Percentiles rank a stretch among this genome's conserved stretches.
Conservation (phyloP, 2,888 invertebrate species). For the Melieria crassipennis region DNA sequence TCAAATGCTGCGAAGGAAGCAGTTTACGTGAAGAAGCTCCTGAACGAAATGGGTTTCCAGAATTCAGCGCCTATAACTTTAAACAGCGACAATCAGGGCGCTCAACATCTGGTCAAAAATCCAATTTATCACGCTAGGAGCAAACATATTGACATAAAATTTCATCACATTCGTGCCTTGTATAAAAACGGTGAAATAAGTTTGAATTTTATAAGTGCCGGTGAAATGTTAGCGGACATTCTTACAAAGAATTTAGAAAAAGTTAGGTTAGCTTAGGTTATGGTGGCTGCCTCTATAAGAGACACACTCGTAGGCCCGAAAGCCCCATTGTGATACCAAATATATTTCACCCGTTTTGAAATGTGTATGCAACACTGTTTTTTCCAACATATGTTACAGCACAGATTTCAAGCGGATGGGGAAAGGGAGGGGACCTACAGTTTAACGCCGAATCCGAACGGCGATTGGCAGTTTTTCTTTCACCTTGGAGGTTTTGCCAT, state of each 20-base stretch:
- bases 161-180: slow-evolving; percentile 27
- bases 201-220: slow-evolving; percentile 21
- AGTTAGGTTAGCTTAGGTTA: too few relatives aligned
- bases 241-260: slow-evolving; percentile 26
- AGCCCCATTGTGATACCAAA: too few relatives aligned
- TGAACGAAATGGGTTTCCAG: slow-evolving; percentile 3
- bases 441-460: too few relatives aligned
- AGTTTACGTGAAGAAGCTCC: slow-evolving; percentile 27
- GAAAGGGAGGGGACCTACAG: too few relatives aligned
- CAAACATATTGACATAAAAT: slow-evolving; percentile 34
- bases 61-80: slow-evolving; percentile 8
- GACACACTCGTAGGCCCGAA: too few relatives aligned
- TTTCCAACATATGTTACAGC: too few relatives aligned
- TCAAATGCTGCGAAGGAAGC: slow-evolving; percentile 35
- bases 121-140: slow-evolving; percentile 9
- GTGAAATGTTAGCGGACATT: slow-evolving; percentile 28
- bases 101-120: slow-evolving; percentile 25
- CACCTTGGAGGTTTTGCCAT: too few relatives aligned
- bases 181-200: slow-evolving; percentile 23
- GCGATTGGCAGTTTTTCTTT: too few relatives aligned
- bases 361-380: too few relatives aligned
- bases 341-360: too few relatives aligned
- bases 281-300: too few relatives aligned
- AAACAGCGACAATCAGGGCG: slow-evolving; percentile 14
- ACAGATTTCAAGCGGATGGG: too few relatives aligned